Conservation (phyloP, 92 coral and sea anemone species). For the Desmophyllum pertusum region DNA sequence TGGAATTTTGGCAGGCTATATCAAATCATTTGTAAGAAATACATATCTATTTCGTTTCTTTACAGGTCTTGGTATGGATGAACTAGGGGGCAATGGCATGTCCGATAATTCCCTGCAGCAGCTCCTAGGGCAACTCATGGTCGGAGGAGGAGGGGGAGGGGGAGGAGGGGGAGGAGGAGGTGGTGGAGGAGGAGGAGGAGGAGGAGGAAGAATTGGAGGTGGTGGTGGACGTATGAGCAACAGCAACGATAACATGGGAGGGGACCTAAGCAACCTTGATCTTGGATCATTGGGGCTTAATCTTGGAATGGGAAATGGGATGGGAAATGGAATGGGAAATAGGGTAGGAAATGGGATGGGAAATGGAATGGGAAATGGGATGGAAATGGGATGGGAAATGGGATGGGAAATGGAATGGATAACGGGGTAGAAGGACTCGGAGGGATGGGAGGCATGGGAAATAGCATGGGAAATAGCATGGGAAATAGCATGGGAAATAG, state of each 20-base stretch:
- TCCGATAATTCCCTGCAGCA: conserved; percentile 81
- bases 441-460: conserved; percentile 30
- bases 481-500: conserved; percentile 37
- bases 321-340: conserved; percentile 28
- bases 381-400: conserved; percentile 23
- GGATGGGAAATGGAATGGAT: conserved; percentile 25
- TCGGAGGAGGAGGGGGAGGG: conserved; percentile 65
- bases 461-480: conserved; percentile 31
- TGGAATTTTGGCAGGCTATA: no score
- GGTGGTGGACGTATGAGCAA: conserved; percentile 24
- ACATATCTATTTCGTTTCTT: background rate
- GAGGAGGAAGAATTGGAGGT: conserved; percentile 39
- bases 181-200: conserved; percentile 28
- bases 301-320: conserved; percentile 30
- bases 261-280: conserved; percentile 29
- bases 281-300: conserved; percentile 34
- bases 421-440: conserved; percentile 4
- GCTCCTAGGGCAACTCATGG: conserved; percentile 81
- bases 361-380: conserved; percentile 15
- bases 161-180: conserved; percentile 9
- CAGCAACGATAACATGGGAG: conserved; percentile 33
- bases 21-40: background rate
- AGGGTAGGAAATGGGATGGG: conserved; percentile 28
- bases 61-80: conserved; percentile 46
- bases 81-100: conserved; percentile 62